Evolutionary conservation across 2,888 invertebrate genomes (phyloP).

Genomic region (Drosophila hamatofila): DNA sequence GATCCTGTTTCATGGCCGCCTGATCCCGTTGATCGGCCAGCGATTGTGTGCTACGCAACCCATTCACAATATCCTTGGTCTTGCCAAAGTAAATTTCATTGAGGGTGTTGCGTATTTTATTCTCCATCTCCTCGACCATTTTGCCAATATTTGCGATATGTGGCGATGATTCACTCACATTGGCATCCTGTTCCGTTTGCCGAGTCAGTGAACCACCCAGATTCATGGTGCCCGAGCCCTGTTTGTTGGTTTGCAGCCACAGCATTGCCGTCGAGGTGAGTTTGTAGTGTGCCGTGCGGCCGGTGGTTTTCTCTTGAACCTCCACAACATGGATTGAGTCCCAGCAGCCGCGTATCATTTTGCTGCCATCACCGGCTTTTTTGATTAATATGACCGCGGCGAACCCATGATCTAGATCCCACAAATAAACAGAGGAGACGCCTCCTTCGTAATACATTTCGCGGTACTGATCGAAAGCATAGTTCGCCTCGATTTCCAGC

Average conservation of each 20-base stretch:
- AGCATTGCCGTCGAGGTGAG: constrained; percentile 99
- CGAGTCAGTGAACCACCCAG: constrained; percentile 98
- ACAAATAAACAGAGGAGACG: constrained; percentile 99
- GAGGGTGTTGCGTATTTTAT: constrained; percentile 98
- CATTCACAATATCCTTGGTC: constrained; percentile 99
- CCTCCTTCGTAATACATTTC: constrained; percentile 99
- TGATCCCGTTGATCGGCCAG: constrained; percentile 93
- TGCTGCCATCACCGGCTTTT: constrained; percentile 99
- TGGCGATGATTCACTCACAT: constrained; percentile 96
- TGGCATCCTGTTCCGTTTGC: constrained; percentile 96
- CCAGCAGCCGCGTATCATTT: constrained; percentile 99
- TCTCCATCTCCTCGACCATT: constrained; percentile 99
- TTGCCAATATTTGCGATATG: constrained; percentile 99
- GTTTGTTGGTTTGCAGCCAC: constrained; percentile 99
- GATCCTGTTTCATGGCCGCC: constrained; percentile 93
- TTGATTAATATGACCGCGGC: constrained; percentile 99
- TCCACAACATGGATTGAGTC: constrained; percentile 99
- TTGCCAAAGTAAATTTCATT: constrained; percentile 99
- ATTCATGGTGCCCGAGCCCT: constrained; percentile 99
- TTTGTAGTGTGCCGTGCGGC: constrained; percentile 98
- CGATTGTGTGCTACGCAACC: constrained; percentile 93
- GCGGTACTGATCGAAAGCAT: constrained; percentile 99
- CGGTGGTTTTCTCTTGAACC: constrained; percentile 97
- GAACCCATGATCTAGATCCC: constrained; percentile 99
- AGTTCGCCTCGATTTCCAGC: constrained; percentile 98